Evolutionary conservation across 2,888 invertebrate species (phyloP).

Genomic region (Caenorhabditis sp.): DNA sequence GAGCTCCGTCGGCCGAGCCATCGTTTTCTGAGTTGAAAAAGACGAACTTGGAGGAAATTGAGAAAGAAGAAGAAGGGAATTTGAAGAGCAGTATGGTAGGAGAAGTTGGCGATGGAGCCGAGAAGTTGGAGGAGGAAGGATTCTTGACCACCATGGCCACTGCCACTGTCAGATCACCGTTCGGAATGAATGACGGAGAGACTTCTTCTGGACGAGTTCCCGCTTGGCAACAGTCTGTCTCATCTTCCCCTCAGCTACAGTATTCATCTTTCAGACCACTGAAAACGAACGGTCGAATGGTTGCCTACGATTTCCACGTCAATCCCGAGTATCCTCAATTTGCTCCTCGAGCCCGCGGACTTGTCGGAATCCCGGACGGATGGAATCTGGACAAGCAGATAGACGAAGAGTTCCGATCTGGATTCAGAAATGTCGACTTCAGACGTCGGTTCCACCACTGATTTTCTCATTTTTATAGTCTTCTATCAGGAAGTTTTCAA

Average conservation of each 20-base stretch:
- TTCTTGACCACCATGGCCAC: constrained; percentile 3
- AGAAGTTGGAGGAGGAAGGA: constrained; percentile 24
- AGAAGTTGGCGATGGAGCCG: constrained; percentile 23
- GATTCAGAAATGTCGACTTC: constrained; percentile 48
- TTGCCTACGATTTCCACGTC: constrained; percentile 55
- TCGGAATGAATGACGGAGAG: constrained; percentile 21
- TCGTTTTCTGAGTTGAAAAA: constrained; percentile 39
- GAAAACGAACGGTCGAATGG: constrained; percentile 15
- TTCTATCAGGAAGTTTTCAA: not conserved
- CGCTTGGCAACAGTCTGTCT: constrained; percentile 17
- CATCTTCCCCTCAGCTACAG: too few relatives aligned
- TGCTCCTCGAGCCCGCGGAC: constrained; percentile 64
- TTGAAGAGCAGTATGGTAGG: constrained; percentile 49
- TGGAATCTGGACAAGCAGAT: constrained; percentile 63
- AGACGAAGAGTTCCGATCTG: constrained; percentile 60
- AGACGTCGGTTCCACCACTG: constrained; percentile 19
- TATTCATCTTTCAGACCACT: constrained; percentile 50
- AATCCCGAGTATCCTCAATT: constrained; percentile 53
- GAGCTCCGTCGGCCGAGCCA: constrained; percentile 45
- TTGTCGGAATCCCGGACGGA: constrained; percentile 67
- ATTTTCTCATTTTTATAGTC: not conserved
- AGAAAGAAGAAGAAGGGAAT: constrained; percentile 9
- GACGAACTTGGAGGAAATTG: constrained; percentile 32
- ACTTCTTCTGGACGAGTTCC: constrained; percentile 9
- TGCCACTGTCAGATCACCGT: constrained; percentile 2